These are phyloP conservation scores for Pseudomugil gertrudae DNA, from an alignment of 2,797 vertebrate genomes.

Conservation along the genomic window DNA sequence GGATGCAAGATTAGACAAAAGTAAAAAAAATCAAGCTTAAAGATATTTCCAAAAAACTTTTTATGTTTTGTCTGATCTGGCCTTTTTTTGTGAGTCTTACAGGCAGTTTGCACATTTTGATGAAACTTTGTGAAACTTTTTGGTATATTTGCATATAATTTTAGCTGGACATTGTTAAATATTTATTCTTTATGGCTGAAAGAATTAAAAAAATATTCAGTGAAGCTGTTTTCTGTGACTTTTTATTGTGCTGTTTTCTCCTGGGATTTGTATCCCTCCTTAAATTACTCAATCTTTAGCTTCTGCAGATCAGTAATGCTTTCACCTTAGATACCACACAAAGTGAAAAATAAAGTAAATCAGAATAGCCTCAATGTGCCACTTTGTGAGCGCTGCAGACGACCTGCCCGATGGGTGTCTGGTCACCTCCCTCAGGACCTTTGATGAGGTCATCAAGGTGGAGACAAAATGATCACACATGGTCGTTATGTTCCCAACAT, in stretches of 20 bases:
- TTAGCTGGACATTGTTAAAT: not conserved
- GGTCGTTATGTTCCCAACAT: slow-evolving; percentile 13
- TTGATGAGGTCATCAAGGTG: slow-evolving; percentile 29
- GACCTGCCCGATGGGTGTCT: slow-evolving; percentile 23
- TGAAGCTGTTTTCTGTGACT: not conserved
- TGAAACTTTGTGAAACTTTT: not conserved
- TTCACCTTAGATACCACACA: not conserved
- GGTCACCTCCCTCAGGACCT: slow-evolving; percentile 7
- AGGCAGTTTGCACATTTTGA: not conserved
- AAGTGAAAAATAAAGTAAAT: slow-evolving; percentile 15
- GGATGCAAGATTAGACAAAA: not conserved
- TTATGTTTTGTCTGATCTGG: not conserved
- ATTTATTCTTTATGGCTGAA: not conserved
- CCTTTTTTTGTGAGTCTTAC: not conserved
- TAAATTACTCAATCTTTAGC: not conserved
- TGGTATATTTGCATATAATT: not conserved
- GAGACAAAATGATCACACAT: slow-evolving; percentile 20
- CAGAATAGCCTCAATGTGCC: slow-evolving; percentile 44
- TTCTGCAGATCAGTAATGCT: slow-evolving; percentile 17
- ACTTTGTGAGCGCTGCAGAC: slow-evolving; percentile 40
- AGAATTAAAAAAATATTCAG: not conserved
- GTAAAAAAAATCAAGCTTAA: not conserved
- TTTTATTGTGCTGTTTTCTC: no score
- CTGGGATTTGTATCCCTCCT: not conserved
- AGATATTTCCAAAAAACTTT: no score